These are phyloP conservation scores for Zapornia atra DNA, from an alignment of 2,113 vertebrate species.

Conservation along the genomic window DNA sequence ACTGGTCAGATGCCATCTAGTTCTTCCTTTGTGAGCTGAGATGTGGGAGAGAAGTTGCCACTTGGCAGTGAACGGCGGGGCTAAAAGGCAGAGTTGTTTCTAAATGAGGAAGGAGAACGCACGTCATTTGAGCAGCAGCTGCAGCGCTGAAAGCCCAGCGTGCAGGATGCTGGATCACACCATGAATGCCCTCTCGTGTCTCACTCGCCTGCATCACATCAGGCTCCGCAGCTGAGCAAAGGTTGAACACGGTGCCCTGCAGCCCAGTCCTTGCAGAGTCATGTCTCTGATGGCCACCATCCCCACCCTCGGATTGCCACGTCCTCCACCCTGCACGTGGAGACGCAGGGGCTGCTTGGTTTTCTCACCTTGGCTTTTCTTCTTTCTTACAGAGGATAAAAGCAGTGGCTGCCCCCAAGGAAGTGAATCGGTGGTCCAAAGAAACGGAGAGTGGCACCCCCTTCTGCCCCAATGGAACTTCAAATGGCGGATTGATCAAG, in stretches of 20 bases:
- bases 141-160: background rate
- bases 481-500: constrained; percentile 86
- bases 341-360: accelerated
- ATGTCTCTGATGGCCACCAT: accelerated
- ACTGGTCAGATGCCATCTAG: constrained; percentile 45
- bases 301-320: accelerated
- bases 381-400: constrained; percentile 87
- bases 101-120: background rate
- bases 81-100: constrained; percentile 31
- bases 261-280: background rate
- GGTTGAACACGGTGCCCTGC: accelerated
- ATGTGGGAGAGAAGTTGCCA: constrained; percentile 11
- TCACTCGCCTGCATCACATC: background rate
- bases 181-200: background rate
- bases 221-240: background rate
- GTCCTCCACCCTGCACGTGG: accelerated
- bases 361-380: background rate
- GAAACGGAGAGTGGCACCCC: constrained; percentile 74
- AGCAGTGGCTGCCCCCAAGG: constrained; percentile 87
- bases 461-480: constrained; percentile 73
- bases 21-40: constrained; percentile 18
- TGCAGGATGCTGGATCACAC: background rate
- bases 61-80: background rate
- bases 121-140: background rate
- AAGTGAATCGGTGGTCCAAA: constrained; percentile 82